Evolutionary conservation across 2,797 vertebrate species (phyloP).

Genomic region (Tangara arthus): DNA sequence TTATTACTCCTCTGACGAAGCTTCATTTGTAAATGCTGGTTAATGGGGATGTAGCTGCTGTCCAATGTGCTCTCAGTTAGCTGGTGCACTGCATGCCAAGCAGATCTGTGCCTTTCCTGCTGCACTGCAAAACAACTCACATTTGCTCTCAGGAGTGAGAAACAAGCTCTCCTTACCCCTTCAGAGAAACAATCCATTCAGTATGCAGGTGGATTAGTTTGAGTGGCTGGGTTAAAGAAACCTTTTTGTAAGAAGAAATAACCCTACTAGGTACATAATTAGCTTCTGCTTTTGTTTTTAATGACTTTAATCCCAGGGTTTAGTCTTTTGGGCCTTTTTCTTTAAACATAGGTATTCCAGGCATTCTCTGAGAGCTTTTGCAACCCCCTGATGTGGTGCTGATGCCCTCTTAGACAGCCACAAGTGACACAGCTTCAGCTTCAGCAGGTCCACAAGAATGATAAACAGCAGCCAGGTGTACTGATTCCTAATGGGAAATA

Average conservation of each 20-base stretch:
- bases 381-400: background rate
- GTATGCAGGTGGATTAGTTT: background rate
- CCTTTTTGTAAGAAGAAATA: background rate
- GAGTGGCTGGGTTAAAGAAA: background rate
- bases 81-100: background rate
- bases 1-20: constrained; percentile 29
- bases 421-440: background rate
- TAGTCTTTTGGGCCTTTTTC: background rate
- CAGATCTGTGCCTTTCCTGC: background rate
- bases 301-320: background rate
- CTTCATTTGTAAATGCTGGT: constrained; percentile 24
- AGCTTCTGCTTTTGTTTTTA: background rate
- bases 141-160: background rate
- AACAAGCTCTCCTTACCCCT: background rate
- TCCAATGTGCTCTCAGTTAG: background rate
- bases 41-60: constrained; percentile 10
- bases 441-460: background rate
- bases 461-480: background rate
- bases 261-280: background rate
- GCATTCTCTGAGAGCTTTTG: background rate
- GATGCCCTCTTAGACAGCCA: background rate
- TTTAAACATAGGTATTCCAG: background rate
- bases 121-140: background rate
- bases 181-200: background rate
- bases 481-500: background rate